Evolutionary conservation across 1,140 invertebrate genomes (phyloP).

Genomic region (Tetragnatha versicolor): DNA sequence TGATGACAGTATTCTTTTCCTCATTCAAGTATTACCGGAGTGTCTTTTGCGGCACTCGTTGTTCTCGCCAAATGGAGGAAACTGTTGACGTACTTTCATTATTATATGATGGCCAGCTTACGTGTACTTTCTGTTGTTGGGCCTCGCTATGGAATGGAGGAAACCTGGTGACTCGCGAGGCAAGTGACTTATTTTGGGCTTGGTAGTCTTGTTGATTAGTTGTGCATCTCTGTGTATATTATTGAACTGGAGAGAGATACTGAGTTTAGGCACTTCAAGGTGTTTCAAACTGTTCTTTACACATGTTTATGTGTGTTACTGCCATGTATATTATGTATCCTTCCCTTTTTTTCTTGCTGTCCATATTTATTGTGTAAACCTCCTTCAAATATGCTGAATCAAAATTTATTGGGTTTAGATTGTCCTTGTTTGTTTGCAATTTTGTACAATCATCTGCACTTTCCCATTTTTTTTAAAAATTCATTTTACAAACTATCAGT

Average conservation of each 20-base stretch:
- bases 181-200: too few species aligned
- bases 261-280: conserved; percentile 49
- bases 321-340: conserved; percentile 39
- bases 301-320: conserved; percentile 53
- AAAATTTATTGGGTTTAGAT: conserved; percentile 25
- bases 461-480: too few species aligned
- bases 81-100: too few species aligned
- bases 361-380: conserved; percentile 50
- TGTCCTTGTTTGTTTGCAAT: conserved; percentile 29
- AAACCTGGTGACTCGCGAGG: too few species aligned
- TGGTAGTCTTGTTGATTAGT: conserved; percentile 40
- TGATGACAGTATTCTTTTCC: conserved; percentile 18
- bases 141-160: too few species aligned
- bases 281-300: conserved; percentile 52
- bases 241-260: conserved; percentile 7
- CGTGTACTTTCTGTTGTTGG: too few species aligned
- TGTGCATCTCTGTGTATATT: conserved; percentile 33
- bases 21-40: conserved; percentile 12
- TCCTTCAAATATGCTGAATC: conserved; percentile 40
- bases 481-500: too few species aligned
- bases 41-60: too few species aligned
- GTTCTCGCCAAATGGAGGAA: too few species aligned
- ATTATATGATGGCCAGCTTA: too few species aligned
- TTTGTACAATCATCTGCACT: conserved; percentile 27
- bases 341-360: conserved; percentile 35